phyloP scores from a whole-genome alignment of 2,888 invertebrate genomes.

The Hipparchia sbordonii region DNA sequence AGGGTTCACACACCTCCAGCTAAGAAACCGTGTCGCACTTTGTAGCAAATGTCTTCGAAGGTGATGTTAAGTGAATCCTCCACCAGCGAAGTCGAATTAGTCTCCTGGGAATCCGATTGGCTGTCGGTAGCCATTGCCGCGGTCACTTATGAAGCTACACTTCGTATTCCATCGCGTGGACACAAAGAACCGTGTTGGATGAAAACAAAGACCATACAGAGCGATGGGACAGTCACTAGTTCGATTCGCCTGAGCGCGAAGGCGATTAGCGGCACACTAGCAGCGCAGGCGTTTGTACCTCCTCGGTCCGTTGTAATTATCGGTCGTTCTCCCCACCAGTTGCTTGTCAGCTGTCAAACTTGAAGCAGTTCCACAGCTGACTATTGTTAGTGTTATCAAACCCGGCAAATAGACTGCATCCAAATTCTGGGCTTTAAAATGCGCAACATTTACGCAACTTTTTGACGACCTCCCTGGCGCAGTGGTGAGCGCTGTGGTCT shows the following conservation, averaged over 20 bases:
- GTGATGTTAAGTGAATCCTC: conserved; percentile 84
- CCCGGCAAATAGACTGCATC: conserved; percentile 2
- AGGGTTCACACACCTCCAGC: conserved; percentile 70
- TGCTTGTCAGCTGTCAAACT: conserved; percentile 51
- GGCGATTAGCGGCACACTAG: conserved; percentile 46
- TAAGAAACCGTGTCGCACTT: conserved; percentile 83
- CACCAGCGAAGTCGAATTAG: conserved; percentile 64
- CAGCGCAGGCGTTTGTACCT: conserved; percentile 37
- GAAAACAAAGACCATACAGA: conserved; percentile 62
- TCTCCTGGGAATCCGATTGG: conserved; percentile 67
- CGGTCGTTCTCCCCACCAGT: conserved; percentile 69
- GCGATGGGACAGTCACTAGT: conserved; percentile 44
- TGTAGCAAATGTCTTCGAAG: conserved; percentile 86
- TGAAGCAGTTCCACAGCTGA: conserved; percentile 44
- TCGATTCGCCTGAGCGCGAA: conserved; percentile 50
- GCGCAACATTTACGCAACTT: neutral
- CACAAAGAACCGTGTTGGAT: conserved; percentile 64
- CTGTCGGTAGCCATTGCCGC: conserved; percentile 64
- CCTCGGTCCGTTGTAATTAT: conserved; percentile 50
- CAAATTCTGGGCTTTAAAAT: conserved; percentile 7
- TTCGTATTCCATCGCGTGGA: conserved; percentile 58
- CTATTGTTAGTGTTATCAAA: conserved; percentile 49
- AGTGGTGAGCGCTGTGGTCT: no score
- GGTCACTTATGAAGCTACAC: conserved; percentile 44
- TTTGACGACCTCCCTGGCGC: no score